Conservation (phyloP, 2,888 invertebrate species). For the Tuta absoluta region DNA sequence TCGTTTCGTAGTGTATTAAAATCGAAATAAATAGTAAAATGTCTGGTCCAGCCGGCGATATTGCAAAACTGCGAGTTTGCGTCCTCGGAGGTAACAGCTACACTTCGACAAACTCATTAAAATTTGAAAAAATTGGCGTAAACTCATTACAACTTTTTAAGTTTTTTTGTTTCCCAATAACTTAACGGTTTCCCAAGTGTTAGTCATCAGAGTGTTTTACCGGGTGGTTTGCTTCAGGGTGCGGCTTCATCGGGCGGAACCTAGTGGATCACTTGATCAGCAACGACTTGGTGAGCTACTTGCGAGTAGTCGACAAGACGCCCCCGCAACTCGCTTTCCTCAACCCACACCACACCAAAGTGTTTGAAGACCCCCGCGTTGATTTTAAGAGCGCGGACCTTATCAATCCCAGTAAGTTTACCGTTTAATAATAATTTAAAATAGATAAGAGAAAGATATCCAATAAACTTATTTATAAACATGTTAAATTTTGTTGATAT, state of each 20-base stretch:
- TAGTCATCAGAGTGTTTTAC: slow-evolving; percentile 66
- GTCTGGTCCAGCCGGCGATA: slow-evolving; percentile 72
- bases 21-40: slow-evolving; percentile 49
- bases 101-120: background rate
- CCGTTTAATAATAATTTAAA: background rate
- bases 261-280: slow-evolving; percentile 89
- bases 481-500: too few relatives aligned
- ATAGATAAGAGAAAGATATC: too few relatives aligned
- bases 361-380: slow-evolving; percentile 88
- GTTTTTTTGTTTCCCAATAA: slow-evolving; percentile 46
- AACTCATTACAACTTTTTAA: slow-evolving; percentile 23
- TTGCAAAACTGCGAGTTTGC: slow-evolving; percentile 71
- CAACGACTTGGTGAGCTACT: slow-evolving; percentile 87
- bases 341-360: slow-evolving; percentile 85
- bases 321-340: slow-evolving; percentile 96
- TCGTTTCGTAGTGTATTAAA: background rate
- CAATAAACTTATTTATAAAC: too few relatives aligned
- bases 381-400: slow-evolving; percentile 96
- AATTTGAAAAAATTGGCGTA: background rate
- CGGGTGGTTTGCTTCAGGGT: slow-evolving; percentile 83
- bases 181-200: slow-evolving; percentile 68
- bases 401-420: slow-evolving; percentile 90
- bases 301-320: slow-evolving; percentile 94
- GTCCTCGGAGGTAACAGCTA: slow-evolving; percentile 73
- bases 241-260: slow-evolving; percentile 96